A percentile compares a stretch with the other conserved stretches of the same genome.
Evolutionary conservation across 2,888 invertebrate species (phyloP).

Genomic region (Therioaphis trifolii): DNA sequence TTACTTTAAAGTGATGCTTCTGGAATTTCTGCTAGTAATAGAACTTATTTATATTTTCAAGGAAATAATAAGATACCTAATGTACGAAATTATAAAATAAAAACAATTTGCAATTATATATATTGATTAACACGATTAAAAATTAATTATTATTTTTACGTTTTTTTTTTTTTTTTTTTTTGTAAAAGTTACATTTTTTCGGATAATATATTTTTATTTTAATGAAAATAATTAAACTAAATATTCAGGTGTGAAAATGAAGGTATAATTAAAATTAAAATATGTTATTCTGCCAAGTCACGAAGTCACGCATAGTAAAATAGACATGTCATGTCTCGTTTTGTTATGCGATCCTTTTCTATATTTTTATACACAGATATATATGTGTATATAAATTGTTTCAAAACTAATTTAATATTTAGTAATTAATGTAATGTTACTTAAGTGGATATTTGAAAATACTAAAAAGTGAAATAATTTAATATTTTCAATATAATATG

Average conservation of each 20-base stretch:
- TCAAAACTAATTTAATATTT: neutral
- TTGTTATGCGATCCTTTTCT: neutral
- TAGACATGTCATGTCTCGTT: neutral
- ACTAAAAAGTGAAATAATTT: neutral
- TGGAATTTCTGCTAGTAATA: too few relatives aligned
- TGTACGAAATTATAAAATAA: too few relatives aligned
- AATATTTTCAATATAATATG: neutral
- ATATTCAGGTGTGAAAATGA: slow-evolving; percentile 29
- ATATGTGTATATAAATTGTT: neutral
- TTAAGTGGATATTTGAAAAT: neutral
- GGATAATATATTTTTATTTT: too few relatives aligned
- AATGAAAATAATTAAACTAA: too few relatives aligned
- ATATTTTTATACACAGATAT: neutral
- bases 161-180: too few relatives aligned
- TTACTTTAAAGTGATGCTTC: too few relatives aligned
- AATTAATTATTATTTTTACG: too few relatives aligned
- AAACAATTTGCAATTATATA: too few relatives aligned
- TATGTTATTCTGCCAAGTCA: neutral
- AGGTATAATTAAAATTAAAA: neutral
- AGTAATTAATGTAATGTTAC: neutral
- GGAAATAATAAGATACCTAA: too few relatives aligned
- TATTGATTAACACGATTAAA: too few relatives aligned
- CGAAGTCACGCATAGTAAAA: neutral
- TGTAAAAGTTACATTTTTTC: too few relatives aligned
- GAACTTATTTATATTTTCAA: too few relatives aligned